These are phyloP conservation scores for Geophilus truncorum DNA, from an alignment of 2,888 invertebrate species.

Conservation along the genomic window DNA sequence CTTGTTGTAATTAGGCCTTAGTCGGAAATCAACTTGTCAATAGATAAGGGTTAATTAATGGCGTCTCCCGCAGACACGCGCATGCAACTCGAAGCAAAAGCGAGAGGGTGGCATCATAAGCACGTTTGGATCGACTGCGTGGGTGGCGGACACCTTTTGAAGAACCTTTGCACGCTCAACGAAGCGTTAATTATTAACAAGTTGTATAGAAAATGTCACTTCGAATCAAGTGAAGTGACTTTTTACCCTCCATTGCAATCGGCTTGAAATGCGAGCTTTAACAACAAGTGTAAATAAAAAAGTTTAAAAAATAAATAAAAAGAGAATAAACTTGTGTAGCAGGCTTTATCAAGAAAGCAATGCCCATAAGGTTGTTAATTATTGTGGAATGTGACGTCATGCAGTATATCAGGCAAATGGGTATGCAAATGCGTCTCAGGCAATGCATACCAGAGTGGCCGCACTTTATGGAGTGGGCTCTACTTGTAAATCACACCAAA, in stretches of 20 bases:
- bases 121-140: constrained; percentile 1
- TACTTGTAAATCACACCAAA: constrained; percentile 18
- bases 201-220: neutral
- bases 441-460: constrained; percentile 27
- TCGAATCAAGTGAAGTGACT: neutral
- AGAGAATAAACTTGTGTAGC: neutral
- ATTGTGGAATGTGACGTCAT: constrained; percentile 24
- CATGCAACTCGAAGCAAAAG: neutral
- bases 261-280: no score
- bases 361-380: constrained; percentile 25
- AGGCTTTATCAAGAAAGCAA: neutral
- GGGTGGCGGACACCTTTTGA: neutral
- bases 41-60: constrained; percentile 6
- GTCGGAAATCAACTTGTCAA: neutral
- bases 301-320: neutral
- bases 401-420: constrained; percentile 7
- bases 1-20: neutral
- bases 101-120: neutral
- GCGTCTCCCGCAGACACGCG: constrained; percentile 12
- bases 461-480: constrained; percentile 17
- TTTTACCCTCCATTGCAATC: no score
- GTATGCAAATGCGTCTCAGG: constrained; percentile 18
- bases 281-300: neutral
- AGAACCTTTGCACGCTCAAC: neutral
- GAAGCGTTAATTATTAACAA: neutral